Evolutionary conservation across 2,888 invertebrate genomes (phyloP).

Genomic region (Helleia helle): DNA sequence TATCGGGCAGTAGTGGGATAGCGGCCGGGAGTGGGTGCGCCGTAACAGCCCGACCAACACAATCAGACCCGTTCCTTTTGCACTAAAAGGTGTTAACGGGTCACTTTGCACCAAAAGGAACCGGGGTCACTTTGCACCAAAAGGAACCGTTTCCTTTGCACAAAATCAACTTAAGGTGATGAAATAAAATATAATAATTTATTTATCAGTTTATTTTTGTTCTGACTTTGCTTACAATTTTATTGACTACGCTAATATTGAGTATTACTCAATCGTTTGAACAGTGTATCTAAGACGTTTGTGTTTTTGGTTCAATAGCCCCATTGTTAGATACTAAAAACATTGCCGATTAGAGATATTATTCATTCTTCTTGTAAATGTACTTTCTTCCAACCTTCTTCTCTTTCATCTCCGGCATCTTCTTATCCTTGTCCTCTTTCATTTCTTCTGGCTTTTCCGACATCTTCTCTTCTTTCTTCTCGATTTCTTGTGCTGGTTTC

Average conservation of each 20-base stretch:
- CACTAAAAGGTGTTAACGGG: no score
- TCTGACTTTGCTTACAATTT: slow-evolving; percentile 10
- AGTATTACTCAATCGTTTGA: slow-evolving; percentile 15
- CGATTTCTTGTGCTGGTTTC: slow-evolving; percentile 20
- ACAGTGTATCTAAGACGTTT: slow-evolving; percentile 20
- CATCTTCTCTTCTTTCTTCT: slow-evolving; percentile 24
- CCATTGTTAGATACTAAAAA: slow-evolving; percentile 21
- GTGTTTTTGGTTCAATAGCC: slow-evolving; percentile 61
- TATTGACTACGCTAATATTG: slow-evolving; percentile 11
- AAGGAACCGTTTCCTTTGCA: no score
- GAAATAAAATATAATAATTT: no score
- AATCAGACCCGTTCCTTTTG: slow-evolving; percentile 64
- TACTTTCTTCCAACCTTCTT: slow-evolving; percentile 13
- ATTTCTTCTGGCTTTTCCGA: slow-evolving; percentile 20
- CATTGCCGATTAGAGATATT: slow-evolving; percentile 1
- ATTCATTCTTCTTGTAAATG: slow-evolving; percentile 13
- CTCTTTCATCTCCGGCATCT: slow-evolving; percentile 13
- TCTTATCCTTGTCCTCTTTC: slow-evolving; percentile 24
- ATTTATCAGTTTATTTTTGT: slow-evolving; percentile 8
- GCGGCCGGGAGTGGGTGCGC: slow-evolving; percentile 96
- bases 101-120: no score
- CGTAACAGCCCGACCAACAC: slow-evolving; percentile 84
- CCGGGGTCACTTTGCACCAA: no score
- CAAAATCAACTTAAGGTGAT: no score
- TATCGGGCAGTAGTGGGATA: slow-evolving; percentile 99